Evolutionary conservation across 1,140 invertebrate genomes (phyloP).

Genomic region (Drosophila pseudoobscura): DNA sequence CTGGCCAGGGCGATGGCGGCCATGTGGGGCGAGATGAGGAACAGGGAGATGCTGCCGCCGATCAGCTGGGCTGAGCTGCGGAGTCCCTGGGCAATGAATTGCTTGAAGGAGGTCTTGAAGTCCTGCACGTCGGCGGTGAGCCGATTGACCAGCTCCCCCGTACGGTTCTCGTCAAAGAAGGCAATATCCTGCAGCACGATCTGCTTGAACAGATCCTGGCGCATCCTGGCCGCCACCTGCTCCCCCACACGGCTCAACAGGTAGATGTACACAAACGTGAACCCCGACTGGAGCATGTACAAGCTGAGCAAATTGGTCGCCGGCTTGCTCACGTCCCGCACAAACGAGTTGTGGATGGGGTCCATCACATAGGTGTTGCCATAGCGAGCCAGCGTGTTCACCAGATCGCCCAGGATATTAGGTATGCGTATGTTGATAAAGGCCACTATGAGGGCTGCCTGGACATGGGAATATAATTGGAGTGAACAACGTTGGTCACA

Average conservation of each 20-base stretch:
- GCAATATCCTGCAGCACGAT: slow-evolving; percentile 94
- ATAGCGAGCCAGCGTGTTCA: slow-evolving; percentile 89
- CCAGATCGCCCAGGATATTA: slow-evolving; percentile 88
- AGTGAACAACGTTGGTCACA: too few relatives aligned
- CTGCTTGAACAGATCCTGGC: slow-evolving; percentile 91
- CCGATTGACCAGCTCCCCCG: slow-evolving; percentile 95
- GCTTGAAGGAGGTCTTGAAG: slow-evolving; percentile 98
- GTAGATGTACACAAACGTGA: slow-evolving; percentile 95
- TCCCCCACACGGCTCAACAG: slow-evolving; percentile 94
- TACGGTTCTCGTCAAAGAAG: slow-evolving; percentile 95
- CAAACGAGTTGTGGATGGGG: slow-evolving; percentile 83
- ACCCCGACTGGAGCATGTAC: slow-evolving; percentile 90
- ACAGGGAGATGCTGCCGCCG: slow-evolving; percentile 80
- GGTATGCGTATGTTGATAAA: slow-evolving; percentile 93
- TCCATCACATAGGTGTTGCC: slow-evolving; percentile 82
- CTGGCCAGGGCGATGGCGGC: slow-evolving; percentile 91
- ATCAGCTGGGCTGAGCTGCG: slow-evolving; percentile 91
- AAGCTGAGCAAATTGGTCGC: slow-evolving; percentile 87
- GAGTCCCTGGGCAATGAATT: slow-evolving; percentile 94
- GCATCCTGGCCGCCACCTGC: slow-evolving; percentile 91
- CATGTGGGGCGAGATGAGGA: slow-evolving; percentile 93
- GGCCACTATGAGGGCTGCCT: slow-evolving; percentile 92
- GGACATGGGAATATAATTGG: slow-evolving; percentile 42
- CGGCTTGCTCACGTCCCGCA: slow-evolving; percentile 87
- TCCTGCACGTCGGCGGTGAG: slow-evolving; percentile 97